phyloP scores from a whole-genome alignment of 2,888 invertebrate genomes.

The Parnassius mnemosyne region DNA sequence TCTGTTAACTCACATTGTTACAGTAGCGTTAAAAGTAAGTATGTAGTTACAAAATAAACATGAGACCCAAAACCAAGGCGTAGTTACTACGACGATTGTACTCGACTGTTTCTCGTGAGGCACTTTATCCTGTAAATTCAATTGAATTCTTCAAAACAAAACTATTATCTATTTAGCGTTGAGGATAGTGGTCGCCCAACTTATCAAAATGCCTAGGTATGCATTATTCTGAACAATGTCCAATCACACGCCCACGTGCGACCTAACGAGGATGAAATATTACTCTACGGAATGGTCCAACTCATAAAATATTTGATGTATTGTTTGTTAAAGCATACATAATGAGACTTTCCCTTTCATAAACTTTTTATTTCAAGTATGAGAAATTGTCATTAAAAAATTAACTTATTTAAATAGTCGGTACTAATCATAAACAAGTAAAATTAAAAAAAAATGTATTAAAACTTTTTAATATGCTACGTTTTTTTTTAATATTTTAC shows the following conservation, averaged over 20 bases:
- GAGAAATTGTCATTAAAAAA: neutral
- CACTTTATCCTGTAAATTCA: neutral
- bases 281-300: too few species aligned
- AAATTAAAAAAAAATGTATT: neutral
- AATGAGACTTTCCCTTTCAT: neutral
- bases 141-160: conserved; percentile 18
- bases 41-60: too few species aligned
- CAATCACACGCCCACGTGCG: conserved; percentile 14
- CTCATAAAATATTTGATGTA: neutral
- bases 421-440: neutral
- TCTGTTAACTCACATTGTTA: too few species aligned
- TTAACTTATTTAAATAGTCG: neutral
- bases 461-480: too few species aligned
- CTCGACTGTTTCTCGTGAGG: too few species aligned
- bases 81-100: too few species aligned
- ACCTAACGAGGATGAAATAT: conserved; percentile 6
- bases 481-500: too few species aligned
- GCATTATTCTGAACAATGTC: neutral
- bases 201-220: conserved; percentile 5
- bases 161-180: conserved; percentile 7
- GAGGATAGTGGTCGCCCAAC: neutral
- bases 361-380: neutral
- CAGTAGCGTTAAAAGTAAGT: too few species aligned
- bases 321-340: neutral
- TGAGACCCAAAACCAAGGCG: too few species aligned